Evolutionary conservation across 2,888 invertebrate genomes (phyloP).

Genomic region (Idaea biselata): DNA sequence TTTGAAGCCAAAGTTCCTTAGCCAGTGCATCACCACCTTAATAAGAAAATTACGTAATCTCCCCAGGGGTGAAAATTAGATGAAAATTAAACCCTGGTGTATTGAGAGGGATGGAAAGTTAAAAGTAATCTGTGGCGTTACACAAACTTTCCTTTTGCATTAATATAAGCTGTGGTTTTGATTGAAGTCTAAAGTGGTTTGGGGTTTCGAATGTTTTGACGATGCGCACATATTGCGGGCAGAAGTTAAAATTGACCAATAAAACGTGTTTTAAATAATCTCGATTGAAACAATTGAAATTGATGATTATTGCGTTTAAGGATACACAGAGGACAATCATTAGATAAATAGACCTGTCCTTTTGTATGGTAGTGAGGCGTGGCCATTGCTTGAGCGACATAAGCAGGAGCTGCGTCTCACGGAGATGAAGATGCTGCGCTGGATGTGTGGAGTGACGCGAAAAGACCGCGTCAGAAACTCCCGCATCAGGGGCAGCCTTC

Average conservation of each 20-base stretch:
- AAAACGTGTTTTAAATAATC: background rate
- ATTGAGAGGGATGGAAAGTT: conserved; percentile 51
- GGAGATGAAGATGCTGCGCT: too few relatives aligned
- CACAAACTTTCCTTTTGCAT: conserved; percentile 39
- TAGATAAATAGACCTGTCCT: too few relatives aligned
- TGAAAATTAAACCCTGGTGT: conserved; percentile 50
- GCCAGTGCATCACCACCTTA: conserved; percentile 6
- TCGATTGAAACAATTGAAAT: too few relatives aligned
- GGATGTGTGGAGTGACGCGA: too few relatives aligned
- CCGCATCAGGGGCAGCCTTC: too few relatives aligned
- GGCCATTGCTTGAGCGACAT: too few relatives aligned
- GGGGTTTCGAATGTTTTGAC: background rate
- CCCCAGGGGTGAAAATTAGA: conserved; percentile 46
- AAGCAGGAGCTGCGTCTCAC: too few relatives aligned
- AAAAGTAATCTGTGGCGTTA: conserved; percentile 50
- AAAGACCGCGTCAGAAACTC: too few relatives aligned
- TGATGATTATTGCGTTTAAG: too few relatives aligned
- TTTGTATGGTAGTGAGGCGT: too few relatives aligned
- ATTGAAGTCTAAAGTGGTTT: background rate
- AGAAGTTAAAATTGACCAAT: background rate
- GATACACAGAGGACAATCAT: too few relatives aligned
- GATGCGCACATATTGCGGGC: background rate
- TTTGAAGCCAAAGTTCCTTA: background rate
- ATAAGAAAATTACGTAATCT: conserved; percentile 36
- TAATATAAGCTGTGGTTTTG: conserved; percentile 14